A percentile compares a stretch with the other conserved stretches of the same genome.
Evolutionary conservation across 2,113 vertebrate genomes (phyloP).

Genomic region (Elephas maximus): DNA sequence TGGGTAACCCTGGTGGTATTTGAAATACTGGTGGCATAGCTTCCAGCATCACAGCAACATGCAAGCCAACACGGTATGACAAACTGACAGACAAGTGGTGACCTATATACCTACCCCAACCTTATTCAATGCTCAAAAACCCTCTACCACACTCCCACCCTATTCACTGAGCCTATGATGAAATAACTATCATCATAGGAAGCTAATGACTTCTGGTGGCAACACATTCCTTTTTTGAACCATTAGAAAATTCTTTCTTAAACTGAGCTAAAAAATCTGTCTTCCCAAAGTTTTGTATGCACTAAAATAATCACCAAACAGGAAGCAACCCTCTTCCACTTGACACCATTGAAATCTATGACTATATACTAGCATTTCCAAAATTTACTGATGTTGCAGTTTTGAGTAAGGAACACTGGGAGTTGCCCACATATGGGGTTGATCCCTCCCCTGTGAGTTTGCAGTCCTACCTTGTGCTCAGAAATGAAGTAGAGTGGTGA

Average conservation of each 20-base stretch:
- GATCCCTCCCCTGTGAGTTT: not conserved
- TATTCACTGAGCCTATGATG: not conserved
- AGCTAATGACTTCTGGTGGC: not conserved
- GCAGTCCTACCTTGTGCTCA: not conserved
- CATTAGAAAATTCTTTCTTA: slow-evolving; percentile 10
- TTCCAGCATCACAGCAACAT: too few species aligned
- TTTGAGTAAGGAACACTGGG: not conserved
- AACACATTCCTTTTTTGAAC: not conserved
- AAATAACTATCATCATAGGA: not conserved
- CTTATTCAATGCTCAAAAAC: not conserved
- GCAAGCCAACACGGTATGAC: too few species aligned
- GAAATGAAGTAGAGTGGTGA: not conserved
- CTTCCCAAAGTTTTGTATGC: not conserved
- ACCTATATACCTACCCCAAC: not conserved
- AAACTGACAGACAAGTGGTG: too few species aligned
- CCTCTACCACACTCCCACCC: not conserved
- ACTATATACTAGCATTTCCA: not conserved
- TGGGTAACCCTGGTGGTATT: too few species aligned
- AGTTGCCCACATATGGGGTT: not conserved
- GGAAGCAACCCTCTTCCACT: not conserved
- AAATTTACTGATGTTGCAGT: not conserved
- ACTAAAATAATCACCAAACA: not conserved
- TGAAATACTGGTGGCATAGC: too few species aligned
- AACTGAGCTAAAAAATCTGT: not conserved
- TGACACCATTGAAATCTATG: not conserved